Conservation (phyloP, 2,113 vertebrate genomes). For the Megaceryle torquata region DNA sequence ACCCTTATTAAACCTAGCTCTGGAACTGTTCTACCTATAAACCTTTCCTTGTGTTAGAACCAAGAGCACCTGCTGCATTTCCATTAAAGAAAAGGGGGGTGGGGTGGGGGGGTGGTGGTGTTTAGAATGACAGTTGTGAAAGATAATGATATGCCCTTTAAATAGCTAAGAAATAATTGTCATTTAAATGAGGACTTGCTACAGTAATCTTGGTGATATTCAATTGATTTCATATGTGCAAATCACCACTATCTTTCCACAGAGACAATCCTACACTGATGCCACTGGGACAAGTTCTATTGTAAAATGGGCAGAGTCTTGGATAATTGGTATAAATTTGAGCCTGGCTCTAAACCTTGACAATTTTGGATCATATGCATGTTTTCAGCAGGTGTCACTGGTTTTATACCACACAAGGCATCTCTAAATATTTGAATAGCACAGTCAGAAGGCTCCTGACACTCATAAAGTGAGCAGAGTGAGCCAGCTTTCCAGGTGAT, state of each 20-base stretch:
- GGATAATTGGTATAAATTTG: fast-evolving
- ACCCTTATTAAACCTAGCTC: not conserved
- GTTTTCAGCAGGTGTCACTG: not conserved
- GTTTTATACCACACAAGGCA: not conserved
- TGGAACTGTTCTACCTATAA: not conserved
- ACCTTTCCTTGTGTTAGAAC: not conserved
- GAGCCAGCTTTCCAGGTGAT: not conserved
- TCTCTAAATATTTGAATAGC: not conserved
- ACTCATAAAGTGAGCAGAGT: not conserved
- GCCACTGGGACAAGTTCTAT: not conserved
- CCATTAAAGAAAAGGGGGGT: not conserved
- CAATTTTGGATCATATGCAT: not conserved
- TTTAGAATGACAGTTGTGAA: not conserved
- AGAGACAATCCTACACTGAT: not conserved
- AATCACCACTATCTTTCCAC: not conserved
- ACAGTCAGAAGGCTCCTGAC: not conserved
- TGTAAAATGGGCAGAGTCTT: not conserved
- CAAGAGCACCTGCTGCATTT: not conserved
- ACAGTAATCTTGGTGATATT: not conserved
- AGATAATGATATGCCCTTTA: not conserved
- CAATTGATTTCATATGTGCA: not conserved
- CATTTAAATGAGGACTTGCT: not conserved
- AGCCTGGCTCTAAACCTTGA: too few species aligned
- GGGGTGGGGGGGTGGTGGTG: too few species aligned
- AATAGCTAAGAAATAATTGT: not conserved